Base-by-base conservation (phyloP, 2,113 vertebrate species). In the Patagioenas fasciata region DNA sequence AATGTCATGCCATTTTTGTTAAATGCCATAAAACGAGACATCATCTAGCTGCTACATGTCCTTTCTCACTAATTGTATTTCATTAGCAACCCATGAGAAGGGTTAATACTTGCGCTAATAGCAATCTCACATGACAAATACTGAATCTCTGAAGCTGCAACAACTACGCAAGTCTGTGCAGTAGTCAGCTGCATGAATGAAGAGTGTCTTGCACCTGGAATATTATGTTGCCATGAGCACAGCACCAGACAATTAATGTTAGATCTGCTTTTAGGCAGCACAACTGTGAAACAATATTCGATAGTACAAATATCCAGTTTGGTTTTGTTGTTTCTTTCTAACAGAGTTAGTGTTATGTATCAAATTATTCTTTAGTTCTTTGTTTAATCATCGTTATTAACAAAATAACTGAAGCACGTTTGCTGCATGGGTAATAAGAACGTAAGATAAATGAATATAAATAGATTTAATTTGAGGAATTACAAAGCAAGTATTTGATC, bases 61-160 rank as follows among this genome's bases (percentile, higher is more conserved):
- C 47, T 83, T 88, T 85, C 8, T 79, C 0, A 1, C 24, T 75
- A 56, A 58, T 3, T 91, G 10, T 1, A 8, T 57, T 85, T 91
- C 23, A 40, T 74, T 71, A 67, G 17, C 0, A 1, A 44, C 0
- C 1, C 4, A 5, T 16, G 32, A 54, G 11, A 13, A 29, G 44
- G 14, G 29, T 53, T 77, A 47, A 48, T 64, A 24, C 11, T 19
- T 89, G 31, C 51, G 4, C 29, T 87, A 42, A 32, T 6, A 82
- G 16, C 3, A 0, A 13, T 75, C 16, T 88, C 32, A 24, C 24
- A 6, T 25, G 25, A 54, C 1, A 2, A 38, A 12, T 3, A 8
- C 47, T 32, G 65, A 66, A 10, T 57, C 48, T 87, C 28, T 31
- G 67, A 81, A 82, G 62, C 17, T 86, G 36, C 47, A 72, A 36